These are phyloP conservation scores for Tinamus major DNA, from an alignment of 2,797 vertebrate genomes.

Conservation along the genomic window DNA sequence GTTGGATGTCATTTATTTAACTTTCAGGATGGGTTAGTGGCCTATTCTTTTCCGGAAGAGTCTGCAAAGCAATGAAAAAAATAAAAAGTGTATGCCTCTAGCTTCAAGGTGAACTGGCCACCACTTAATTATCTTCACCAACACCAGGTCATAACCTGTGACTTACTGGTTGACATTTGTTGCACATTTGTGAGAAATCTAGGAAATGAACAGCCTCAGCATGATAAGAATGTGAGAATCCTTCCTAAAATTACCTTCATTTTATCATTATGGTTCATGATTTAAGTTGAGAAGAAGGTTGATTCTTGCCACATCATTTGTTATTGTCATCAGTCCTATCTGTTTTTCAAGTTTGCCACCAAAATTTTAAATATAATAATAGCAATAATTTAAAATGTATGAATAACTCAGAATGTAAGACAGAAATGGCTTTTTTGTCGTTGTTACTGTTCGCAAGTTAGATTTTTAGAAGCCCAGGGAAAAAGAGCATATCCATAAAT, in stretches of 20 bases:
- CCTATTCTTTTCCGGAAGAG: background rate
- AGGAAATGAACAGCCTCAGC: background rate
- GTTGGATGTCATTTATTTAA: background rate
- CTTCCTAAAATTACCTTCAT: background rate
- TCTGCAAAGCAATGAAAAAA: background rate
- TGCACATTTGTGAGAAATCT: background rate
- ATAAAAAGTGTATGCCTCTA: background rate
- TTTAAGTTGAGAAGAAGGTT: background rate
- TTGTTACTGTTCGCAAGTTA: background rate
- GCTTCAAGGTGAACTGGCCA: background rate
- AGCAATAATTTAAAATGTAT: background rate
- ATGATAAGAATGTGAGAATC: background rate
- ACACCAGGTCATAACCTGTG: background rate
- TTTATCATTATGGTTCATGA: background rate
- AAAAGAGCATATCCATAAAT: background rate
- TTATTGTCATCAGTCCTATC: background rate
- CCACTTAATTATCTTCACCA: background rate
- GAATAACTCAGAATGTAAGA: background rate
- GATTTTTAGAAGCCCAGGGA: background rate
- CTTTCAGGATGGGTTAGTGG: background rate
- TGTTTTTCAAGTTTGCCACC: background rate
- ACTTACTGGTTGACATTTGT: background rate
- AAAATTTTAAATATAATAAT: background rate
- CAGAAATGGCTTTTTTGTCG: background rate
- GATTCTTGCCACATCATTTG: background rate